phyloP scores from a whole-genome alignment of 2,113 vertebrate genomes.

The Ceuthmochares aereus region DNA sequence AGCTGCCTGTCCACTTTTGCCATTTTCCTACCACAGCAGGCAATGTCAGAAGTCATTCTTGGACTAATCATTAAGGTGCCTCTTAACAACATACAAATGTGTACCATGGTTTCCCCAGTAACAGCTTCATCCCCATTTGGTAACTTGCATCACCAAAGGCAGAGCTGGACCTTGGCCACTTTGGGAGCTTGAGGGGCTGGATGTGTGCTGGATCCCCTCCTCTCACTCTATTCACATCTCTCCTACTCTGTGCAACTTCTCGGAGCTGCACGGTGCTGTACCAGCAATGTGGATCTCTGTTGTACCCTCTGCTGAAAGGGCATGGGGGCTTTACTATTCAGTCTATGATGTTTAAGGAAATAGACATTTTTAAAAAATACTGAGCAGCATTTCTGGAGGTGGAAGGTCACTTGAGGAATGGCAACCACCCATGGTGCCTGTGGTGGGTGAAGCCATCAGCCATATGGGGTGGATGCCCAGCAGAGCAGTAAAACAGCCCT shows the following conservation, averaged over 20 bases:
- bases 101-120: background rate
- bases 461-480: fast-evolving
- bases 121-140: background rate
- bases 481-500: background rate
- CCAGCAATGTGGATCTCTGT: too few species aligned
- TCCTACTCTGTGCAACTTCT: background rate
- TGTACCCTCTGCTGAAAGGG: background rate
- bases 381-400: background rate
- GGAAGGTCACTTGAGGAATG: background rate
- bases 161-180: background rate
- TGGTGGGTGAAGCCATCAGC: background rate
- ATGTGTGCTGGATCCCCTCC: fast-evolving
- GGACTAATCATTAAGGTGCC: background rate
- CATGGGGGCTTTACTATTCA: background rate
- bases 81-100: background rate
- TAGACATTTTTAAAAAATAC: background rate
- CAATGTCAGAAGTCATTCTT: background rate
- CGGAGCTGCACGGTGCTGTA: fast-evolving
- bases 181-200: background rate
- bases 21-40: background rate
- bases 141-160: background rate
- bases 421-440: fast-evolving
- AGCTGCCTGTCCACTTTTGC: background rate
- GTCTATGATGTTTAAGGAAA: background rate
- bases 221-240: background rate